phyloP scores from a whole-genome alignment of 2,113 vertebrate genomes.

The Pandion haliaetus region DNA sequence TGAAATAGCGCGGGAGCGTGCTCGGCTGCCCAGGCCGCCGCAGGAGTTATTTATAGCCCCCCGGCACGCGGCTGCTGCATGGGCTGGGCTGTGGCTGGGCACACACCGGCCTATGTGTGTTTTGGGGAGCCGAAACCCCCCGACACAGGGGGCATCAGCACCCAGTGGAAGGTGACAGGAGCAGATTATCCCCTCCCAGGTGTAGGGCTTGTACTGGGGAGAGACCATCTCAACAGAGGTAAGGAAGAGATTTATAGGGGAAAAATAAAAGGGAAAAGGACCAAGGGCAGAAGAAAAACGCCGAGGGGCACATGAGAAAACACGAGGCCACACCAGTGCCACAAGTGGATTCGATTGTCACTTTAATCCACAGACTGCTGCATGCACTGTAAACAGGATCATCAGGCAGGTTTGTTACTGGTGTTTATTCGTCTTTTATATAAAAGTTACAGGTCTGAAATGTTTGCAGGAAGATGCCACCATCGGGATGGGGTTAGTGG shows the following conservation, averaged over 20 bases:
- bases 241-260: not conserved
- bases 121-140: not conserved
- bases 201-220: accelerated
- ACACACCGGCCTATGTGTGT: accelerated
- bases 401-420: not conserved
- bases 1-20: not conserved
- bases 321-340: not conserved
- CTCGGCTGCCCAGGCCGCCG: not conserved
- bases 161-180: not conserved
- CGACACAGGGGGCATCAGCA: accelerated
- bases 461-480: slow-evolving; percentile 47
- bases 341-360: slow-evolving; percentile 29
- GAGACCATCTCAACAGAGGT: not conserved
- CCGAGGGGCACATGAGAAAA: not conserved
- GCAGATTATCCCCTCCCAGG: accelerated
- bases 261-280: not conserved
- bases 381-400: slow-evolving; percentile 47
- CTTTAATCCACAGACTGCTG: slow-evolving; percentile 59
- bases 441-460: slow-evolving; percentile 75
- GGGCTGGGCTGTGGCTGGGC: not conserved
- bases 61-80: accelerated
- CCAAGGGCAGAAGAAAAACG: not conserved
- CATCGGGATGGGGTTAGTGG: not conserved
- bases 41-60: slow-evolving; percentile 5
- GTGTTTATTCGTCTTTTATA: slow-evolving; percentile 71